Base-by-base conservation (phyloP, 2,888 invertebrate genomes). In the Falcaria lacertinaria region DNA sequence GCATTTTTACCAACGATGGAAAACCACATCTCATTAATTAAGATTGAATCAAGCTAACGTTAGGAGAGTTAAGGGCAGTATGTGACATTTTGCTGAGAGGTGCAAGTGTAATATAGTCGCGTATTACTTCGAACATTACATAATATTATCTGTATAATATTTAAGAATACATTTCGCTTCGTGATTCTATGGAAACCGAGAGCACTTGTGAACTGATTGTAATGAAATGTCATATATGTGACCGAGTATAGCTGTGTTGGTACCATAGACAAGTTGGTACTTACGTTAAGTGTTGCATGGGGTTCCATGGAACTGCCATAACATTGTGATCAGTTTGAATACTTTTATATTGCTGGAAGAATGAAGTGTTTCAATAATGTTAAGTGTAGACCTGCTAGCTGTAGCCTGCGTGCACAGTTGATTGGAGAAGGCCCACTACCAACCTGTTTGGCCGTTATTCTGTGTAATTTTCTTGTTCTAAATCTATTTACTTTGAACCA, bases 291-390 rank as follows among this genome's bases (percentile, higher is more conserved):
- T 78, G 83, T 83, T 82, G 85, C 84, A 79, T 83, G 86, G 85
- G 63, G 85, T 84, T 85, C 85, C 80, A 80, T 80, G 81, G 87
- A 77, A 64, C 86, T 83, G 89, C 88, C 87, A 88, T 87, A 86
- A 80, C 74, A 76, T 77, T 89, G 87, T 88, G 89, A 89, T 88
- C 84, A 76, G 85, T 87, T 88, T 89, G 81, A 88, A 84, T 88
- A 89, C 86, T 88, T 89, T 88, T 89, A 87, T 87, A 87, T 80
- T 85, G 83, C 84, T 79, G 82, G 79, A 73, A 76, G 82, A 75
- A 72, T 80, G 77, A 76, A 78, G 68, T 74, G 75, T 79, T 80
- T 73, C 74, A 66, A 71, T 84, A 83, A 75, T 80, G 74, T 79
- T 86, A 88, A 87, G 86, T 69, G 70, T 89, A 88, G 89, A 86